Conservation (phyloP, 2,888 invertebrate genomes). For the Campoplex nolae region DNA sequence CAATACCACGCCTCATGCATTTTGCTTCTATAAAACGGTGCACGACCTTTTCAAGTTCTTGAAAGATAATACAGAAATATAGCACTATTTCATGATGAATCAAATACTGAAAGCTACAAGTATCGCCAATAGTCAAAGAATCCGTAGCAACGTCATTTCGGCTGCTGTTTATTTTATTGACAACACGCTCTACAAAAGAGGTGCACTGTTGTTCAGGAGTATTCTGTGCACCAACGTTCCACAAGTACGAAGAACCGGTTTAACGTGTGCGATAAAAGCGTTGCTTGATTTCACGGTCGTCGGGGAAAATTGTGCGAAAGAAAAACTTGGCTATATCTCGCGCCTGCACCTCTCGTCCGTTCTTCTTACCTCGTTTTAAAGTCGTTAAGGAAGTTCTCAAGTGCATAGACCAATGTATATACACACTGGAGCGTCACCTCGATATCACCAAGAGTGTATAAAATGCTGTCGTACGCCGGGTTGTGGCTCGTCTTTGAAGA, state of each 20-base stretch:
- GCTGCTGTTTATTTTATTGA: background rate
- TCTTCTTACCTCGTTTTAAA: constrained; percentile 57
- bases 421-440: background rate
- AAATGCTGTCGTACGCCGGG: background rate
- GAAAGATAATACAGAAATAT: background rate
- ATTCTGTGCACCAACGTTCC: constrained; percentile 11
- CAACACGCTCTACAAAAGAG: background rate
- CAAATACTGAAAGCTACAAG: background rate
- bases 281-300: constrained; percentile 70
- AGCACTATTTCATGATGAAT: constrained; percentile 7
- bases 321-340: constrained; percentile 64
- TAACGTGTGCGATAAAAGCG: constrained; percentile 61
- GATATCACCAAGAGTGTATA: constrained; percentile 7
- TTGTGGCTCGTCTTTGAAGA: constrained; percentile 39
- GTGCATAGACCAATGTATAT: constrained; percentile 13
- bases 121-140: background rate
- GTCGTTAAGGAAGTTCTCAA: constrained; percentile 67
- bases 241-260: constrained; percentile 68
- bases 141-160: background rate
- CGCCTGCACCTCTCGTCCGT: constrained; percentile 9
- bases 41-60: constrained; percentile 25
- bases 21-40: constrained; percentile 37
- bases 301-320: constrained; percentile 69
- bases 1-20: constrained; percentile 62
- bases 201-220: background rate